Base-by-base conservation (phyloP, 1,140 invertebrate genomes). In the Phortica variegata region DNA sequence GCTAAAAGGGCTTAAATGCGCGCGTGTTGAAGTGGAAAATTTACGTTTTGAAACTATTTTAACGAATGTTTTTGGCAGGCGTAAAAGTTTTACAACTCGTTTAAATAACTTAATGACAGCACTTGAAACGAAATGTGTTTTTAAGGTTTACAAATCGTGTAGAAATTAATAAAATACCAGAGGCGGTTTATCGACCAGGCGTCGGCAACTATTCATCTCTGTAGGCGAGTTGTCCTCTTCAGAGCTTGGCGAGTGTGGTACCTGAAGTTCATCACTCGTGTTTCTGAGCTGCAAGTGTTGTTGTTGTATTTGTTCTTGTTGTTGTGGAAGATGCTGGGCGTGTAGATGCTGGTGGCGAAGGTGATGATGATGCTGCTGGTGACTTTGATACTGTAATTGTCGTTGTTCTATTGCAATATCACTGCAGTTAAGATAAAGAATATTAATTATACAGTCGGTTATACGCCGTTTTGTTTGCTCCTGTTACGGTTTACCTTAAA, bases 201-300 rank as follows among this genome's bases (percentile, higher is more conserved):
- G 81, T 75, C 89, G 87, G 75, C 89, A 91, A 59, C 88, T 89
- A 79, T 91, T 91, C 55, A 91, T 81, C 78, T 91, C 89, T 34
- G 89, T 90, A n/a, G 89, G 89, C 18, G 89, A 92, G 77, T 89
- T 89, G 69, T 87, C 89, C 75, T 91, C 89, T 72, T 91, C 88
- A 53, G 88, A 90, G 71, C 86, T 88, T 37, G 87, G 88, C 15
- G 87, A 87, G 60, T 84, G 87, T 13, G 76, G 73, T 47, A 79
- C 77, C 54, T 80, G 79, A 31, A 73, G 72, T 18, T 52, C 47
- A 23, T 51, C 15, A 10, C n/a, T 42, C 9, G 47, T 52, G 12
- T 58, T 43, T 26, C 41, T 40, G 9, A 39, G 43, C n/a, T 45
- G 42, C 15, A 16, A 40, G 10, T 53, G 44, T 52, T 60, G 60